Percentiles rank a stretch among this genome's conserved stretches.
These are phyloP conservation scores for Squalus acanthias DNA, from an alignment of 2,797 vertebrate genomes.

Conservation along the genomic window DNA sequence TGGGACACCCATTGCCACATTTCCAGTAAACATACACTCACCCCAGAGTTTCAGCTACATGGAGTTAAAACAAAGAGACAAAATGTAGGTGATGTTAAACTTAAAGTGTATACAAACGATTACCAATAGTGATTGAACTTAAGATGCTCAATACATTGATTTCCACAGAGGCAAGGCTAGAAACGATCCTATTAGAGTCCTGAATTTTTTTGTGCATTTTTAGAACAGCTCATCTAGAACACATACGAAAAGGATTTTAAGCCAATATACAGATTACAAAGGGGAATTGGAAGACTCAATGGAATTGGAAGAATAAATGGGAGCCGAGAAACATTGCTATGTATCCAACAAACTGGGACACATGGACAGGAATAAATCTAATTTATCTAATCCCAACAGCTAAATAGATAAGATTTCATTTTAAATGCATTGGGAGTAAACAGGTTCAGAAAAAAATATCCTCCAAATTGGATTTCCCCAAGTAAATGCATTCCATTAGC, in stretches of 20 bases:
- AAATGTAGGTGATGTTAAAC: slow-evolving; percentile 33
- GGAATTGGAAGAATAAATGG: background rate
- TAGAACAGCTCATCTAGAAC: background rate
- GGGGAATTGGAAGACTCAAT: background rate
- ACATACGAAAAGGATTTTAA: background rate
- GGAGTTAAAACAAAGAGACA: slow-evolving; percentile 13
- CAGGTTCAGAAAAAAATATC: background rate
- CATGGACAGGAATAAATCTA: background rate
- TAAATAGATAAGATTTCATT: background rate
- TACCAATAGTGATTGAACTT: background rate
- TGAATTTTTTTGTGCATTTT: background rate
- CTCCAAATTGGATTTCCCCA: background rate
- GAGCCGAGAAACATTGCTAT: background rate
- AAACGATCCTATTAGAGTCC: background rate
- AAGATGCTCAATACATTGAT: background rate
- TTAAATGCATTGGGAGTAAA: background rate
- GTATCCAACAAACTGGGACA: background rate
- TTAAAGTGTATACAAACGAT: background rate
- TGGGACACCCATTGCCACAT: slow-evolving; percentile 23
- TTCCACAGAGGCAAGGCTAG: background rate
- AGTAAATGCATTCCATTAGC: background rate
- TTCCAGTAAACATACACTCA: slow-evolving; percentile 37
- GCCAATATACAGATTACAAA: background rate
- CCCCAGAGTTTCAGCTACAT: slow-evolving; percentile 36
- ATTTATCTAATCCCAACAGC: background rate